Evolutionary conservation across 2,113 vertebrate genomes (phyloP).

Genomic region (Mormyrus iriodes): DNA sequence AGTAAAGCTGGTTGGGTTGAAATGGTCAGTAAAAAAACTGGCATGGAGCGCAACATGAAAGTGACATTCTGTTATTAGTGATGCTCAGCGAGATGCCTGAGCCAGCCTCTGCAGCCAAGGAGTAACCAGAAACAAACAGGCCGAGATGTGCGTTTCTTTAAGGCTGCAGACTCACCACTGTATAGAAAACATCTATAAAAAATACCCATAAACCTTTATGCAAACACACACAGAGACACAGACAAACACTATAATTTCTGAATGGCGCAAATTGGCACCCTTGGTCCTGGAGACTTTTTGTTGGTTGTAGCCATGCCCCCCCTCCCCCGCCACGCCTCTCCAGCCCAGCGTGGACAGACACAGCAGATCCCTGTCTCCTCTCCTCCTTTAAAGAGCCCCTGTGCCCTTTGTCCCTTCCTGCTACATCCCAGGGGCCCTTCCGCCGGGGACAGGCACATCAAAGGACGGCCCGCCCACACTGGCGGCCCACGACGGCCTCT

Average conservation of each 20-base stretch:
- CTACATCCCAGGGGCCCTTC: constrained; percentile 22
- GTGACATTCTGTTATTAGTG: not conserved
- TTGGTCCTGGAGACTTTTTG: not conserved
- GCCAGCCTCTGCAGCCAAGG: not conserved
- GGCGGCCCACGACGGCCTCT: not conserved
- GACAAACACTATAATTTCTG: not conserved
- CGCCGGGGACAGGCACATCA: constrained; percentile 34
- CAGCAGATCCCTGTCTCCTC: not conserved
- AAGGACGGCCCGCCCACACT: constrained; percentile 20
- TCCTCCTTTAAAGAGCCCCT: constrained; percentile 1
- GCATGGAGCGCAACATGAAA: not conserved
- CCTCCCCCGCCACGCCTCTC: not conserved
- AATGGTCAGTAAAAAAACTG: not conserved
- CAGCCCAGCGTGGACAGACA: not conserved
- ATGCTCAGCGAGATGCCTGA: not conserved
- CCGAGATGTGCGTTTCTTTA: not conserved
- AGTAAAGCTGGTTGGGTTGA: not conserved
- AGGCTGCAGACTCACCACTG: not conserved
- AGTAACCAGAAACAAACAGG: not conserved
- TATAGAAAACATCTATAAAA: not conserved
- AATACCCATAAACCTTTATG: not conserved
- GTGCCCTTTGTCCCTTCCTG: constrained; percentile 4
- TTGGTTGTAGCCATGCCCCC: constrained; percentile 4
- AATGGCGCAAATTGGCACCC: constrained; percentile 1
- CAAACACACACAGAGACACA: not conserved